Evolutionary conservation across 2,888 invertebrate species (phyloP).

Genomic region (Bembecia ichneumoniformis): DNA sequence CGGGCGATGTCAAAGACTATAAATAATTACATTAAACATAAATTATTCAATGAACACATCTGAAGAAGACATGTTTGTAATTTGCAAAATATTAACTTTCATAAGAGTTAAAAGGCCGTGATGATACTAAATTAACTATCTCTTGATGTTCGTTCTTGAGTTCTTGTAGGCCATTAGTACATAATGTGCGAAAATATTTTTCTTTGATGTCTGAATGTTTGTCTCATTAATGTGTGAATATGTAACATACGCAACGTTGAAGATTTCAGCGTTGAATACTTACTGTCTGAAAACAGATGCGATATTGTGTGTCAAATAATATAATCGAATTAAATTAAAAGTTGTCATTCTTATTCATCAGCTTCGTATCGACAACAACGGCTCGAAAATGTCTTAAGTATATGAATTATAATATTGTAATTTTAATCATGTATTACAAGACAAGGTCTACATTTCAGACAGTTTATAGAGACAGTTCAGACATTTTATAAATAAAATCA

Average conservation of each 20-base stretch:
- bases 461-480: too few species aligned
- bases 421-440: too few species aligned
- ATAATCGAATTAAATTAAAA: not conserved
- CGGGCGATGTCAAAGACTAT: not conserved
- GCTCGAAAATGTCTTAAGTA: too few species aligned
- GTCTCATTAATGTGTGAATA: slow-evolving; percentile 8
- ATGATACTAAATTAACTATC: not conserved
- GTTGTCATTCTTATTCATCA: too few species aligned
- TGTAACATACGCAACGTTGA: not conserved
- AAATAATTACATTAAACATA: not conserved
- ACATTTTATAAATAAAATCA: too few species aligned
- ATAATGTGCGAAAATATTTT: slow-evolving; percentile 2
- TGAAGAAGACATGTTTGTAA: too few species aligned
- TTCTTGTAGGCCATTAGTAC: slow-evolving; percentile 4
- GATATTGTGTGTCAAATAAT: not conserved
- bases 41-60: not conserved
- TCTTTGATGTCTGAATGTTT: slow-evolving; percentile 14
- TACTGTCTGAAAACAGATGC: not conserved
- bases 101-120: not conserved
- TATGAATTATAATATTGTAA: too few species aligned
- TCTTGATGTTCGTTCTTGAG: not conserved
- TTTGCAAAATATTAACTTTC: not conserved
- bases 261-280: not conserved
- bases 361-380: too few species aligned
- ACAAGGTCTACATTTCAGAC: too few species aligned